These are phyloP conservation scores for Eublepharis macularius DNA, from an alignment of 2,113 vertebrate species.

Conservation along the genomic window DNA sequence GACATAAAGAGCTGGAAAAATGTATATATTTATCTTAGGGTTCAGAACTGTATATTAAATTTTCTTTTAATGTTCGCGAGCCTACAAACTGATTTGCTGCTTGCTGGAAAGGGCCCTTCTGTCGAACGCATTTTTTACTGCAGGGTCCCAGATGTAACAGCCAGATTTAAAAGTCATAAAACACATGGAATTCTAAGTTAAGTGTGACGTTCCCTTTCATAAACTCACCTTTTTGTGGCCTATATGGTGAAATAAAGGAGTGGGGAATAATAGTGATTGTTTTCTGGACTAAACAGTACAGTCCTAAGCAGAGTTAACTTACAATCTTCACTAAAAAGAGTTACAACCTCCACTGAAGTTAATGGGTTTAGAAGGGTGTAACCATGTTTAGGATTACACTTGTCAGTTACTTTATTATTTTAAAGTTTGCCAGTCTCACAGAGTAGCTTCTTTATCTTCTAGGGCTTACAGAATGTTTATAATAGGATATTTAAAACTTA, in stretches of 20 bases:
- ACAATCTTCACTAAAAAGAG: no score
- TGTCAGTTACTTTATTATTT: no score
- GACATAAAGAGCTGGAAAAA: constrained; percentile 11
- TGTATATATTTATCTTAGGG: constrained; percentile 23
- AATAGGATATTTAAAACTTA: background rate
- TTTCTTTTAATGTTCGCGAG: constrained; percentile 17
- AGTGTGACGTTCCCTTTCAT: background rate
- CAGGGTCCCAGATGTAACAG: background rate
- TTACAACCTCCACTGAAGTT: no score
- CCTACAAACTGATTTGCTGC: background rate
- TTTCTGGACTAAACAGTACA: background rate
- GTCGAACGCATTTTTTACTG: background rate
- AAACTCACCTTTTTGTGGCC: background rate
- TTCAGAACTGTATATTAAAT: constrained; percentile 17
- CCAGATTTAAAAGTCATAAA: constrained; percentile 15
- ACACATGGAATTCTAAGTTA: background rate
- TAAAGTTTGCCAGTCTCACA: background rate
- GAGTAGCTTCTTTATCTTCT: background rate
- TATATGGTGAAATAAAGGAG: constrained; percentile 7
- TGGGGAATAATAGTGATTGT: background rate
- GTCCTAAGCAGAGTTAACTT: no score
- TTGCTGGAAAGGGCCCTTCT: constrained; percentile 1
- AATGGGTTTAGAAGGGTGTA: no score
- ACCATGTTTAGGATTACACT: no score
- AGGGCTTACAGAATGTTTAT: background rate